These are phyloP conservation scores for Bovichtus diacanthus DNA, from an alignment of 2,797 vertebrate genomes.

Conservation along the genomic window DNA sequence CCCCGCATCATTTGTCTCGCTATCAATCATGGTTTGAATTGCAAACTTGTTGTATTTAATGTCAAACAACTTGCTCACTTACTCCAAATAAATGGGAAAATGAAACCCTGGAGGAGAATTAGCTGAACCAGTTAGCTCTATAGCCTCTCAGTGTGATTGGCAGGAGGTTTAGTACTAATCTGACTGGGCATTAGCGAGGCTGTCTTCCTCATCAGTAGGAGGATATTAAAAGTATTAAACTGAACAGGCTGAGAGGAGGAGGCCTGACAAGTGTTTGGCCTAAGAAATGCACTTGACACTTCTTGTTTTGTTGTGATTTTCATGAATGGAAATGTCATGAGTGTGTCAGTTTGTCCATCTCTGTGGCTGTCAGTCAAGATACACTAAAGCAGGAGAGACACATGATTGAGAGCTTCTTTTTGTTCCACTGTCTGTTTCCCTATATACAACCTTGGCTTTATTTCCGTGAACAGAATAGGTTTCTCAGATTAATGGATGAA, in stretches of 20 bases:
- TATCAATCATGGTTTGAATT: slow-evolving; percentile 4
- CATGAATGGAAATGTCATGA: not conserved
- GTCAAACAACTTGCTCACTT: slow-evolving; percentile 1
- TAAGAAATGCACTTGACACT: not conserved
- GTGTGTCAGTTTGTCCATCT: not conserved
- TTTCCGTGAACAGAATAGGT: not conserved
- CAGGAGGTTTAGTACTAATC: slow-evolving; percentile 39
- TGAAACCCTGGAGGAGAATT: slow-evolving; percentile 6
- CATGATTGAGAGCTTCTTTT: not conserved
- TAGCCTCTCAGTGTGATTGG: slow-evolving; percentile 23
- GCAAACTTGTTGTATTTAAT: not conserved
- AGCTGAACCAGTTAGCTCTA: slow-evolving; percentile 13
- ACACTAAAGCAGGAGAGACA: not conserved
- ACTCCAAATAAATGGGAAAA: slow-evolving; percentile 6
- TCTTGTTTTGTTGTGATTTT: not conserved
- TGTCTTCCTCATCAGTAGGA: slow-evolving; percentile 18
- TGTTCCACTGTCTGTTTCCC: not conserved
- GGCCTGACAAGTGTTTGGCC: not conserved
- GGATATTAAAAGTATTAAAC: slow-evolving; percentile 36
- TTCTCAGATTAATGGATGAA: not conserved
- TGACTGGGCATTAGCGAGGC: slow-evolving; percentile 37
- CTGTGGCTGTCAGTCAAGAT: not conserved
- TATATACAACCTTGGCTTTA: not conserved
- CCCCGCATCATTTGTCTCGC: not conserved
- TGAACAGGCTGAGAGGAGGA: slow-evolving; percentile 12